Conservation (phyloP, 2,888 invertebrate genomes). For the Aphidoletes aphidimyza region DNA sequence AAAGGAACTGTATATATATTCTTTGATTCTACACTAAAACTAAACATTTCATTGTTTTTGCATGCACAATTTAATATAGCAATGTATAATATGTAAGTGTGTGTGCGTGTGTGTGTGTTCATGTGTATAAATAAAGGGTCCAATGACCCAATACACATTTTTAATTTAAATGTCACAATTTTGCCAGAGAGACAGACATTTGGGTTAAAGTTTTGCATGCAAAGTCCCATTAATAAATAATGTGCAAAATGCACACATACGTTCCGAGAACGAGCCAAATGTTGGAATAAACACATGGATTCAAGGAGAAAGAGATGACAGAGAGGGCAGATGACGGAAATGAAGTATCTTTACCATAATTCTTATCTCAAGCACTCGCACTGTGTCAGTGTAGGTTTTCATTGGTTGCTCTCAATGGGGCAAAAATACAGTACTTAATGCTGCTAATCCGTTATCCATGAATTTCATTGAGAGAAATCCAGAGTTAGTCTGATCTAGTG, state of each 20-base stretch:
- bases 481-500: too few species aligned
- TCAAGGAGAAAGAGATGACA: background rate
- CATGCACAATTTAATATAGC: slow-evolving; percentile 38
- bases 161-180: slow-evolving; percentile 46
- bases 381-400: background rate
- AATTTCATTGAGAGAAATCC: slow-evolving; percentile 37
- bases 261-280: background rate
- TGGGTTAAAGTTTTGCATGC: background rate
- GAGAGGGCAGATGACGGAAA: slow-evolving; percentile 11
- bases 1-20: background rate
- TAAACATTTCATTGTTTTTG: slow-evolving; percentile 7
- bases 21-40: background rate
- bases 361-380: slow-evolving; percentile 44
- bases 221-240: slow-evolving; percentile 26
- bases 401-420: slow-evolving; percentile 4
- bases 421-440: slow-evolving; percentile 44
- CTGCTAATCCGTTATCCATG: slow-evolving; percentile 41
- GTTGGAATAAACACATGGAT: background rate
- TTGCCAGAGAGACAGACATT: background rate
- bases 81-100: too few species aligned
- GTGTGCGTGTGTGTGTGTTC: too few species aligned
- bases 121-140: slow-evolving; percentile 42
- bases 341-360: slow-evolving; percentile 45
- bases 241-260: slow-evolving; percentile 18
- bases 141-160: slow-evolving; percentile 23